phyloP scores from a whole-genome alignment of 1,140 invertebrate species.

The Linepithema humile region DNA sequence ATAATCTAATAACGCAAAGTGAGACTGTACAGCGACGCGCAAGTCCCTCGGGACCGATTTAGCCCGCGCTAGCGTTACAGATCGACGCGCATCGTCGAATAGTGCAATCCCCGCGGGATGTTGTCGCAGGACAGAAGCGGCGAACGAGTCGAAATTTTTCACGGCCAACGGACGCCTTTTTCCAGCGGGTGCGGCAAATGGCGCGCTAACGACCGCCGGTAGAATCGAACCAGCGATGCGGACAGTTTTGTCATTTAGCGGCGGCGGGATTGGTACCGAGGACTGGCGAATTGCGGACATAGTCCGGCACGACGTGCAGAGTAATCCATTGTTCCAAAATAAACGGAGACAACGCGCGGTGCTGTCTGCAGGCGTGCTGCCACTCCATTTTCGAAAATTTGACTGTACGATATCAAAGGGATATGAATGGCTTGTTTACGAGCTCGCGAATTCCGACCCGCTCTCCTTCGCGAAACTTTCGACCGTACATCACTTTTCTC shows the following conservation, averaged over 20 bases:
- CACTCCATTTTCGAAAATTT: not conserved
- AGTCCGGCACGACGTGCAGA: not conserved
- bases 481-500: not conserved
- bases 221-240: conserved; percentile 32
- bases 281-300: conserved; percentile 9
- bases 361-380: not conserved
- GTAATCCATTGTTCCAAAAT: conserved; percentile 60
- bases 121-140: not conserved
- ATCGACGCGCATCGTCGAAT: conserved; percentile 45
- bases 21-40: not conserved
- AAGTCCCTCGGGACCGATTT: conserved; percentile 44
- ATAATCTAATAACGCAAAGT: conserved; percentile 48
- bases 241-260: conserved; percentile 53
- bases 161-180: conserved; percentile 54
- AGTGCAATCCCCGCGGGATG: not conserved
- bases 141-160: conserved; percentile 58
- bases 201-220: conserved; percentile 44
- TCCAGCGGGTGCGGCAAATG: conserved; percentile 45
- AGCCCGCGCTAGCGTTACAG: conserved; percentile 18
- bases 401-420: not conserved
- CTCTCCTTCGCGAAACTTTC: not conserved
- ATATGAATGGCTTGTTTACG: not conserved
- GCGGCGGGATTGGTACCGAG: not conserved
- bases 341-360: conserved; percentile 51
- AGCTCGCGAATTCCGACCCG: not conserved